Evolutionary conservation across 2,888 invertebrate species (phyloP), one percentile per base, ranked within the genome.

Genomic region (Stenchaetothrips biformis): DNA sequence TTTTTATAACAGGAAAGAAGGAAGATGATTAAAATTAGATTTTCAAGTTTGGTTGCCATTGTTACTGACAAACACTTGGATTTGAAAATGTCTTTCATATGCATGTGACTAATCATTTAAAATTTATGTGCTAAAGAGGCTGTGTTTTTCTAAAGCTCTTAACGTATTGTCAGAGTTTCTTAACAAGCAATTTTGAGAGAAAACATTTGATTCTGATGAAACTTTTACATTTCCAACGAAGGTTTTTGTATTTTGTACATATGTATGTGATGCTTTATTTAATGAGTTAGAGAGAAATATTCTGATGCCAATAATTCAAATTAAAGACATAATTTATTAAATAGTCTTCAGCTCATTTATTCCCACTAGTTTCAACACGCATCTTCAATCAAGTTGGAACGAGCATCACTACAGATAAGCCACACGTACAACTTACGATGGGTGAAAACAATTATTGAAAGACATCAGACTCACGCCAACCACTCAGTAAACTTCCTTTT

Each of bases 281-380:
- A 18, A 18, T 53, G 4, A 18, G 18, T 53, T 25, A 9, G 67
- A 74, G 67, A 74, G 67, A 74, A 74, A 74, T 74, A 74, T 74
- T 74, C 67, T 74, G 67, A 74, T 74, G 67, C 25, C 67, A 74
- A 25, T 74, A 74, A 74, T 74, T 25, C 25, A 25, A 25, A 74
- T 25, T 74, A 74, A 74, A 74, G 67, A 74, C 25, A 74, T 74
- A 25, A 74, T 74, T 74, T 74, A 74, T 74, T 74, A 11, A 8
- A 1, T 37, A 4, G 37, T 37, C 37, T 37, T 4, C 37, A 37
- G 37, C 37, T 37, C 37, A 37, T 37, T 37, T 2, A 37, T 2
- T 37, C 37, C 37, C 37, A 37, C 1, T 37, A 37, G 4, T 37
- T 4, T 37, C 37, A 37, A 37, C 37, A 37, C 37, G 4, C 37